phyloP scores from a whole-genome alignment of 2,888 invertebrate species.

The Drosophila setosimentum region DNA sequence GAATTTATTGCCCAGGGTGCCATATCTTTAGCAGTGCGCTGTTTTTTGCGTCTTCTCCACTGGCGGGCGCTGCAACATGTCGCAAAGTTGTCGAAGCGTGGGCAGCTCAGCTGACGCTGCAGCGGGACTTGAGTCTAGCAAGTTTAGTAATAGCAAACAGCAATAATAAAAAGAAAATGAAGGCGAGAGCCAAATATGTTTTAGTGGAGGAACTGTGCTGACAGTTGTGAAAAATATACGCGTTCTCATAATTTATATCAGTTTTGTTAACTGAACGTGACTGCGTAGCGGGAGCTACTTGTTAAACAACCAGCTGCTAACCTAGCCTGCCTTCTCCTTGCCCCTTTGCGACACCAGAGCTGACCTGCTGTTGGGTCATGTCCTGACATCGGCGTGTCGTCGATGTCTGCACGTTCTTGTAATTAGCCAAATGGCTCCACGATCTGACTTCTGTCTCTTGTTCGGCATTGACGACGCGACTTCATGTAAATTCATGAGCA shows the following conservation, averaged over 20 bases:
- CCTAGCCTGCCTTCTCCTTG: neutral
- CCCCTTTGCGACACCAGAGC: constrained; percentile 3
- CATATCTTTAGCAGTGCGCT: constrained; percentile 72
- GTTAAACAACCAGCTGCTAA: constrained; percentile 48
- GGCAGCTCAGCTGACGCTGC: constrained; percentile 64
- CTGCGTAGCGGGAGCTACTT: constrained; percentile 68
- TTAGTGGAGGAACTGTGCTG: constrained; percentile 79
- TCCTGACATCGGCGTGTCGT: constrained; percentile 25
- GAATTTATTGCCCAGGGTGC: constrained; percentile 81
- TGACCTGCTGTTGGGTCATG: constrained; percentile 32
- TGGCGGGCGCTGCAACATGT: constrained; percentile 72
- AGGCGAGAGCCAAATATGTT: constrained; percentile 70
- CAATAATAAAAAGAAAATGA: constrained; percentile 40
- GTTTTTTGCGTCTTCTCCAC: constrained; percentile 32
- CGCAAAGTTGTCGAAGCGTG: constrained; percentile 78
- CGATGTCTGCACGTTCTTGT: constrained; percentile 67
- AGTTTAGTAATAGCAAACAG: constrained; percentile 40
- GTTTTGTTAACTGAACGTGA: constrained; percentile 81
- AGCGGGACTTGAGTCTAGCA: constrained; percentile 57
- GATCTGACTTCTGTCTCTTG: constrained; percentile 41
- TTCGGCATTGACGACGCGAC: constrained; percentile 5
- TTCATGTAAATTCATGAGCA: neutral
- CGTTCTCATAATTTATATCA: constrained; percentile 79
- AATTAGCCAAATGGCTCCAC: constrained; percentile 75
- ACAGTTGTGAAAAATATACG: constrained; percentile 79